Base-by-base conservation (phyloP, 2,113 vertebrate species). In the Piprites chloris region DNA sequence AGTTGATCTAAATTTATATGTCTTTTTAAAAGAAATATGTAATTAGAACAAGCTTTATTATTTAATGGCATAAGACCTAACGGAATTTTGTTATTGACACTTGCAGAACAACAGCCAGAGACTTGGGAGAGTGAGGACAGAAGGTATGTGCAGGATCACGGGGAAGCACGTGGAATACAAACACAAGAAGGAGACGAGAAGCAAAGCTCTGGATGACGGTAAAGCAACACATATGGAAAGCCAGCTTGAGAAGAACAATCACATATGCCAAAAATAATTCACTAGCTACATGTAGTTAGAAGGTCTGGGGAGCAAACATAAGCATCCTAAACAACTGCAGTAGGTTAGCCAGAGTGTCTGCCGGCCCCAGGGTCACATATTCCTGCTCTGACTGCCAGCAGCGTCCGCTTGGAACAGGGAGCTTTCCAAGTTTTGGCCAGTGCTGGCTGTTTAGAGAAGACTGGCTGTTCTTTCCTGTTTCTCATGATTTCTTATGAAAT, bases 261-360 rank as follows among this genome's bases (percentile, higher is more conserved):
- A 63, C 5, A 14, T 63, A 65, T 65, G 91, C 94, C 93, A 96
- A 85, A 93, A 95, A 93, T 81, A 95, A 96, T 92, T 95, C 84
- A 85, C 91, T 65, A 75, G 91, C 84, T 95, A 49, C 89, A 56
- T 78, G 87, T 72, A 87, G 76, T 89, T 92, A 68, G 76, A 78
- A 92, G 73, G 81, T 93, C 68, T 93, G 80, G 86, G 77, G 76
- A 96, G 89, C 68, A 96, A 95, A 90, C 65, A 80, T 50, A 85
- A 86, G 86, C 73, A 90, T 95, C 83, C 95, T 75, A 94, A 96
- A 95, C 94, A 97, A 93, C 87, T 52, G 86, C 78, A 89, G 65
- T 55, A 92, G 95, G 94, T 97, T 95, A 97, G 96, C 95, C 94
- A 96, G 91, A 95, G 93, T 95, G 76, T 89, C 83, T 96, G 8